Evolutionary conservation across 1,140 invertebrate genomes (phyloP).

Genomic region (Asbolus verrucosus): DNA sequence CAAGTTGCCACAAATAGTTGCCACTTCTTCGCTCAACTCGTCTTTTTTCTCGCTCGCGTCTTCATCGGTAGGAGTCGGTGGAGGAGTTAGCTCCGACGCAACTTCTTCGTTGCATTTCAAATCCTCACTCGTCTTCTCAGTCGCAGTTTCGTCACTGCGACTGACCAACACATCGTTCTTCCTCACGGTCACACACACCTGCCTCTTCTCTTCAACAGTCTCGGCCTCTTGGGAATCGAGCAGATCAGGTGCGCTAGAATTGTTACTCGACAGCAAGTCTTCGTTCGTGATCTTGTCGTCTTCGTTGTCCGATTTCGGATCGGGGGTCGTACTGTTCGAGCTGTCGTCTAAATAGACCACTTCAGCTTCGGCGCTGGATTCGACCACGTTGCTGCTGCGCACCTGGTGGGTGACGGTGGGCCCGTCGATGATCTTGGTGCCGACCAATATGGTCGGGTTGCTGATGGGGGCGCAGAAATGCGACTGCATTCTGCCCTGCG

Average conservation of each 20-base stretch:
- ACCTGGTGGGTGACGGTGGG: slow-evolving; percentile 28
- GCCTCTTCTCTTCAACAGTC: background rate
- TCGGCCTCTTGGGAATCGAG: slow-evolving; percentile 3
- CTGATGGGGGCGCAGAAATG: too few species aligned
- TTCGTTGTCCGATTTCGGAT: slow-evolving; percentile 34
- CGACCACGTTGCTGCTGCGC: slow-evolving; percentile 27
- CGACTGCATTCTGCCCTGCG: too few species aligned
- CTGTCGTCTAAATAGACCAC: slow-evolving; percentile 56
- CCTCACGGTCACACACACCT: slow-evolving; percentile 14
- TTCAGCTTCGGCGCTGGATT: slow-evolving; percentile 49
- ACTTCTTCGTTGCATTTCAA: too few species aligned
- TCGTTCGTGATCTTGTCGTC: slow-evolving; percentile 24
- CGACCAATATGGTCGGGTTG: slow-evolving; percentile 52
- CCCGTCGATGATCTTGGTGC: slow-evolving; percentile 52
- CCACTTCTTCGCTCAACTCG: slow-evolving; percentile 1
- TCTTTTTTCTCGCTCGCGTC: too few species aligned
- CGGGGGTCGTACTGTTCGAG: slow-evolving; percentile 24
- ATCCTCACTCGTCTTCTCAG: too few species aligned
- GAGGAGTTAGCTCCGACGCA: too few species aligned
- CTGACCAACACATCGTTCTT: background rate
- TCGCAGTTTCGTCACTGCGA: too few species aligned
- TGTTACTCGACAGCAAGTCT: background rate
- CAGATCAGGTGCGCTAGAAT: slow-evolving; percentile 17
- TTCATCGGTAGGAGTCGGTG: too few species aligned
- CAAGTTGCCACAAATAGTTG: background rate